Base-by-base conservation (phyloP, 2,888 invertebrate species). In the Cotesia congregata region DNA sequence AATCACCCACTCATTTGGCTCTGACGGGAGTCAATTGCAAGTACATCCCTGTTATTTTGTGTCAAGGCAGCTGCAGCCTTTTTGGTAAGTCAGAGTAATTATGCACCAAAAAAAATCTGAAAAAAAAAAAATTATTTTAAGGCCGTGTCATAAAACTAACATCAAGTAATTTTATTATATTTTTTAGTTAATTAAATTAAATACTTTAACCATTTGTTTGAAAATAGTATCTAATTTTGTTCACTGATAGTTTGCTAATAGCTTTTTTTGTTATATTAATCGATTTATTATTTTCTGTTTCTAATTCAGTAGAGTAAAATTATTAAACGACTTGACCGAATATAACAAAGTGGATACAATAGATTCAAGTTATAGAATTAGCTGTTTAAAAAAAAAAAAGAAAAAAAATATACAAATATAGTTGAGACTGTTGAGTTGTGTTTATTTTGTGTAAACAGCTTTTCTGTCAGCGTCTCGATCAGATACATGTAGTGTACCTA, bases 391-490 rank as follows among this genome's bases (percentile, higher is more conserved):
- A 40, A 7, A 69, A 69, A 65, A 73, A 50, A 74, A 15, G 39
- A 39, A 30, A 65, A 67, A 17, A 17, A 17, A 30, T 70, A 62
- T 5, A 12, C n/a, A 59, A 62, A 50, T 71, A 74, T 71, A 85
- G 85, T 85, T 86, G 86, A 87, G 87, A 87, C 86, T 87, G 88
- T 88, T 88, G 86, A 88, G 88, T 88, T 88, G 87, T 87, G 86
- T 88, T 88, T 88, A 88, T 88, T 88, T 88, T 88, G 86, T 88
- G 88, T 88, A 87, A 88, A 88, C 88, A 88, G 88, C 88, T 85
- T 50, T 50, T 88, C 87, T 87, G 86, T 87, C 88, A 88, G 84
- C 87, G 86, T 87, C 86, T 86, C 87, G 86, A 88, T 88, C 87
- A 87, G 88, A 87, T 88, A 87, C 87, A 88, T 85, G 84, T 85